Evolutionary conservation across 2,797 vertebrate genomes (phyloP), one percentile per base, ranked within the genome.

Genomic region (Lagorchestes hirsutus): DNA sequence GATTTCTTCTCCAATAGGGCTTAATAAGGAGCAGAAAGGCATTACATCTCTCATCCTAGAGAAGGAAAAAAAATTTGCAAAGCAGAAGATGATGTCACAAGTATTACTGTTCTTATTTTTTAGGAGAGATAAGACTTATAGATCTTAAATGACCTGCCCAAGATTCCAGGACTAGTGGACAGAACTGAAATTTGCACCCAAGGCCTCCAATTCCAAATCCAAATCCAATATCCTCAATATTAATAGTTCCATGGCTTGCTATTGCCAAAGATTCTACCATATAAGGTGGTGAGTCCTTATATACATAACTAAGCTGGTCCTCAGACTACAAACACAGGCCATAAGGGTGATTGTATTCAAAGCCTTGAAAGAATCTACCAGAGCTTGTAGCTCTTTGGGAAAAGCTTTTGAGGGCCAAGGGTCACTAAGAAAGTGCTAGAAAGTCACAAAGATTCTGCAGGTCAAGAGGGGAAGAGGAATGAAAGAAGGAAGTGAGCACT

Each of bases 401-500:
- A 74, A 40, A 74, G n/a, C 14, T 3, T 40, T 74, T 13, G 16
- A 74, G 34, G 16, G 34, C 5, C 31, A 12, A 9, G 28, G 67
- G 16, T 40, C 34, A 74, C n/a, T n/a, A 74, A 40, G 16, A 74
- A 40, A 74, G 16, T 40, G 40, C 16, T 40, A 40, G 16, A 74
- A 74, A 40, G n/a, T 74, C 24, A 67, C 6, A 40, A n/a, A 74
- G 28, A 40, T 0, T 74, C n/a, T n/a, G n/a, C 22, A 74, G 12
- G 6, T 1, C 1, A 8, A 4, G 14, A 55, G 3, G 27, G 4
- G 1, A 18, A 18, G 5, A n/a, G 29, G 1, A 11, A 34, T 4
- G 28, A 18, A 1, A 31, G 28, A 54, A 55, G 46, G 12, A 1
- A 82, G 27, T 0, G 10, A 24, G 4, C n/a, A 82, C 52, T 74